Percentiles rank a stretch among this genome's conserved stretches.
These are phyloP conservation scores for Brachyistius frenatus DNA, from an alignment of 2,113 vertebrate genomes.

Conservation along the genomic window DNA sequence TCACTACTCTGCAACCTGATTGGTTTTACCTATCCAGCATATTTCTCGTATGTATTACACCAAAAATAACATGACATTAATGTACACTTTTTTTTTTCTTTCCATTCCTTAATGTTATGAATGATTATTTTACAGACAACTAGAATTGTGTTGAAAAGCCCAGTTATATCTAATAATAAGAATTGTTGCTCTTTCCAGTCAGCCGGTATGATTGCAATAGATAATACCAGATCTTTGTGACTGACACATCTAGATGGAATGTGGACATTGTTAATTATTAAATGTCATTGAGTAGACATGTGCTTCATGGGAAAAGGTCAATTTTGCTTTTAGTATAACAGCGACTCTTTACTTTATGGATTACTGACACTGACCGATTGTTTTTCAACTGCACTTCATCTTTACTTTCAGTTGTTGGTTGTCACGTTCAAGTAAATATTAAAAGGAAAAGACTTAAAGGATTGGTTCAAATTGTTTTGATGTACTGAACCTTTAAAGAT, in stretches of 20 bases:
- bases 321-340: slow-evolving; percentile 4
- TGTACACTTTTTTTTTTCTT: too few species aligned
- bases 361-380: neutral
- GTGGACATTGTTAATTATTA: slow-evolving; percentile 23
- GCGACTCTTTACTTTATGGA: neutral
- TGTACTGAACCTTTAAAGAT: too few species aligned
- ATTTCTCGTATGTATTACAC: slow-evolving; percentile 90
- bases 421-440: neutral
- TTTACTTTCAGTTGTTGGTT: neutral
- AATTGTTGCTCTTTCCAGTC: neutral
- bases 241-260: neutral
- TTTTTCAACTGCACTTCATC: neutral
- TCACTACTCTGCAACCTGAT: slow-evolving; percentile 95
- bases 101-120: too few species aligned
- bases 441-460: too few species aligned
- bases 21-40: slow-evolving; percentile 94
- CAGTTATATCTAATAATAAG: too few species aligned
- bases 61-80: too few species aligned
- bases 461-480: too few species aligned
- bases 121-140: too few species aligned
- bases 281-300: neutral
- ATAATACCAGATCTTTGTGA: neutral
- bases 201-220: neutral
- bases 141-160: too few species aligned
- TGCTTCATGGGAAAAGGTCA: neutral